Conservation (phyloP, 2,888 invertebrate species). For the Zonitis immaculata region DNA sequence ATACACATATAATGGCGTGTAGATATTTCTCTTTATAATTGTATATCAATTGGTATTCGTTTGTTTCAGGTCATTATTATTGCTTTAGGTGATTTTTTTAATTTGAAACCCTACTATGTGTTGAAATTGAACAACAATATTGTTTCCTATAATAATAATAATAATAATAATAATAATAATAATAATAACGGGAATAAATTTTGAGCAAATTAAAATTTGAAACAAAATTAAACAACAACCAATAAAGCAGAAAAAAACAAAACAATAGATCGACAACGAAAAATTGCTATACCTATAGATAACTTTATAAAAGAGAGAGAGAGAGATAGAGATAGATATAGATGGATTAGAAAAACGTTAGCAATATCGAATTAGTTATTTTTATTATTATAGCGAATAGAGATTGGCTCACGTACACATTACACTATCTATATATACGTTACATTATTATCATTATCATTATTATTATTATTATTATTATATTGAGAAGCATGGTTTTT, state of each 20-base stretch:
- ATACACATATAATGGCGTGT: neutral
- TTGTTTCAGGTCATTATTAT: constrained; percentile 36
- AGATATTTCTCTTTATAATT: constrained; percentile 26
- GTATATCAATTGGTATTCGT: constrained; percentile 36
- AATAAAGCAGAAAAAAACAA: constrained; percentile 9
- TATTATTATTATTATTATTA: neutral
- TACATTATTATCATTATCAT: neutral
- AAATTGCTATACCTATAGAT: constrained; percentile 10
- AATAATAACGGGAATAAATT: constrained; percentile 43
- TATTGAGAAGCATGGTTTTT: constrained; percentile 31
- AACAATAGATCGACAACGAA: no score
- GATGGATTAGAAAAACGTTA: constrained; percentile 24
- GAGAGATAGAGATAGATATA: no score
- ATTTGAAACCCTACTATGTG: neutral
- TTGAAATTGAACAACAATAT: constrained; percentile 34
- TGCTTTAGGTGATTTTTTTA: constrained; percentile 21
- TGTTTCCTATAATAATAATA: no score
- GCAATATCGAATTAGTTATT: constrained; percentile 38
- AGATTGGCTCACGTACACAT: constrained; percentile 42
- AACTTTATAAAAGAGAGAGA: no score
- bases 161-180: no score
- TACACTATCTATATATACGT: no score
- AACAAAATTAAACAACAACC: no score
- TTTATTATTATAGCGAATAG: constrained; percentile 22
- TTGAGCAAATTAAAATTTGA: constrained; percentile 27